A percentile compares a stretch with the other conserved stretches of the same genome.
phyloP scores from a whole-genome alignment of 2,113 vertebrate species.

The Ibidorhyncha struthersii region DNA sequence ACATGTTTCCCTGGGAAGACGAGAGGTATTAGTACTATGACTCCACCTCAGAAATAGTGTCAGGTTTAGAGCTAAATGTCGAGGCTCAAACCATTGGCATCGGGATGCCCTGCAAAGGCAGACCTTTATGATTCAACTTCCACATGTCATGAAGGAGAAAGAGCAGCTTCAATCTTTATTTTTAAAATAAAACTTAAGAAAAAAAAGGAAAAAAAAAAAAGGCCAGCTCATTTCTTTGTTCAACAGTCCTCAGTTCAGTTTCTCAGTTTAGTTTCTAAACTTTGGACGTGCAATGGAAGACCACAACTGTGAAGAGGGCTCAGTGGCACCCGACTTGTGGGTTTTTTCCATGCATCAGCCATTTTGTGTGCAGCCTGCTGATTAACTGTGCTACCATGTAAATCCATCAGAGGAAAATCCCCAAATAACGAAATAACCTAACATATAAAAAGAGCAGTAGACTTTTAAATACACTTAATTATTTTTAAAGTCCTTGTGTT shows the following conservation, averaged over 20 bases:
- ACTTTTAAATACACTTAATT: neutral
- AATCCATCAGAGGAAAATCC: neutral
- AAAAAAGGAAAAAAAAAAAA: neutral
- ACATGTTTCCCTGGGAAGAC: neutral
- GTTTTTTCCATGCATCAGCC: neutral
- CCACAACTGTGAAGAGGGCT: neutral
- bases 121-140: neutral
- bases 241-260: neutral
- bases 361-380: neutral
- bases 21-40: neutral
- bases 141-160: neutral
- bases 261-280: neutral
- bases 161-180: neutral
- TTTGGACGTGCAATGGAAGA: neutral
- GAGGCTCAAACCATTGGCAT: neutral
- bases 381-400: neutral
- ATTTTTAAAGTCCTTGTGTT: slow-evolving; percentile 8
- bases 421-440: slow-evolving; percentile 4
- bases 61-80: neutral
- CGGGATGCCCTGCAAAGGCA: neutral
- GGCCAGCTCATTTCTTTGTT: neutral
- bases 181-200: neutral
- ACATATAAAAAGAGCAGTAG: neutral
- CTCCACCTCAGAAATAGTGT: neutral
- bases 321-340: neutral